A percentile compares a stretch with the other conserved stretches of the same genome.
phyloP scores from a whole-genome alignment of 2,797 vertebrate genomes.

The Sebastes hubbsi region DNA sequence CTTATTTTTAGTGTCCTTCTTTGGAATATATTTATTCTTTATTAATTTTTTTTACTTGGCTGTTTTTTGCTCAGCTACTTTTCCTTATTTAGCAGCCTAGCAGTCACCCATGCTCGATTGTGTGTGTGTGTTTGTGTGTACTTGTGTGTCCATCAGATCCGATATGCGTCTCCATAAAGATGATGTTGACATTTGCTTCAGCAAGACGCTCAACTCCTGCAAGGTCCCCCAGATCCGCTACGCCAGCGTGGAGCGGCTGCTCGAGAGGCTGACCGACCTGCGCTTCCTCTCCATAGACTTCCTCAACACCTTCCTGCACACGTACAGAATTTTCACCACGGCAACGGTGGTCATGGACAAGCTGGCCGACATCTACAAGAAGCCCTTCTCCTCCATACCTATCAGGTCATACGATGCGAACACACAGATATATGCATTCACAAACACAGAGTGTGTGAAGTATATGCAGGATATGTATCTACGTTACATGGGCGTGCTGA shows the following conservation, averaged over 20 bases:
- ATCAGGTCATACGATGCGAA: conserved; percentile 84
- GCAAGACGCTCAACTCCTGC: conserved; percentile 99
- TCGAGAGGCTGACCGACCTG: conserved; percentile 96
- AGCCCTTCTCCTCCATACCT: conserved; percentile 96
- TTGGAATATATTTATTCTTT: conserved; percentile 28
- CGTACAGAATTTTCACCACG: conserved; percentile 96
- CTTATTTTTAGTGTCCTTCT: conserved; percentile 22
- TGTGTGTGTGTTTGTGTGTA: conserved; percentile 56
- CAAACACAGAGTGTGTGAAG: conserved; percentile 1
- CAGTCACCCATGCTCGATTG: conserved; percentile 76
- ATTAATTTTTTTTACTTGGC: conserved; percentile 27
- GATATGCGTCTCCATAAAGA: conserved; percentile 97
- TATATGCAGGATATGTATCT: neutral
- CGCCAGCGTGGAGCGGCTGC: conserved; percentile 93
- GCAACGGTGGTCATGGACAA: conserved; percentile 94
- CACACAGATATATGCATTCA: neutral
- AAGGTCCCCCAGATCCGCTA: conserved; percentile 99
- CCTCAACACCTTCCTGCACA: conserved; percentile 98
- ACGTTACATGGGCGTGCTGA: neutral
- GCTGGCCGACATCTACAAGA: conserved; percentile 95
- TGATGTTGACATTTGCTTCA: conserved; percentile 98
- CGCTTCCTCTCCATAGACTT: conserved; percentile 98
- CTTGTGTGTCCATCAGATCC: conserved; percentile 85
- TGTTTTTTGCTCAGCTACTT: conserved; percentile 53
- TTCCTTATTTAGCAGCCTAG: conserved; percentile 54